Evolutionary conservation across 2,888 invertebrate species (phyloP), one percentile per base, ranked within the genome.

Genomic region (Calliphora vomitoria): DNA sequence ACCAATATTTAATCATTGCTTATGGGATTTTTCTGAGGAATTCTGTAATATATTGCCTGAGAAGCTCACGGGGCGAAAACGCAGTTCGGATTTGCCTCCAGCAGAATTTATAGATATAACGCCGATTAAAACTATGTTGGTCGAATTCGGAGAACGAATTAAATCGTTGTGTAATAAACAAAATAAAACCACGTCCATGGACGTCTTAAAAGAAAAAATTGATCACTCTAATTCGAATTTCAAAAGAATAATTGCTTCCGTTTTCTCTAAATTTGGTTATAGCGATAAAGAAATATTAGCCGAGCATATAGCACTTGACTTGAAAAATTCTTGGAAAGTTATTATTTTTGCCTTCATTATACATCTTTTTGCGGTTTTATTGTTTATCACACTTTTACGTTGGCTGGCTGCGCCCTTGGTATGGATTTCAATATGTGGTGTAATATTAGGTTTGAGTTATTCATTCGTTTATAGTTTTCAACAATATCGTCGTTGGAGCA

Each of bases 321-420:
- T 98, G 88, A 95, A 95, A 41, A 95, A 95, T 82, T 95, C 96
- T 0, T 96, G 97, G 94, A 95, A 95, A 94, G 95, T 96, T 91
- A 95, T 98, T 86, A 91, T 97, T 3, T 94, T 95, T 6, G 96
- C 96, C 0, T 93, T 97, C 41, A 93, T 95, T 0, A 94, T 95
- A 41, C 96, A 97, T 13, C 95, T 97, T 91, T 82, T 97, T 0
- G 93, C 97, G 20, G 97, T 98, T 88, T 95, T 99, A 88, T 90
- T 98, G 35, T 98, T 98, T 95, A 98, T 99, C 88, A 94, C 97
- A 13, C 94, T 99, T 62, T 96, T 99, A 95, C 95, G 98, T 89
- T 98, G 98, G 96, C 94, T 99, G 38, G 98, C 99, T 5, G 96
- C 96, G 4, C 95, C 97, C 3, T 96, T 99, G 93, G 96, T 99